Evolutionary conservation across 2,113 vertebrate species (phyloP).

Genomic region (Paralichthys olivaceus): DNA sequence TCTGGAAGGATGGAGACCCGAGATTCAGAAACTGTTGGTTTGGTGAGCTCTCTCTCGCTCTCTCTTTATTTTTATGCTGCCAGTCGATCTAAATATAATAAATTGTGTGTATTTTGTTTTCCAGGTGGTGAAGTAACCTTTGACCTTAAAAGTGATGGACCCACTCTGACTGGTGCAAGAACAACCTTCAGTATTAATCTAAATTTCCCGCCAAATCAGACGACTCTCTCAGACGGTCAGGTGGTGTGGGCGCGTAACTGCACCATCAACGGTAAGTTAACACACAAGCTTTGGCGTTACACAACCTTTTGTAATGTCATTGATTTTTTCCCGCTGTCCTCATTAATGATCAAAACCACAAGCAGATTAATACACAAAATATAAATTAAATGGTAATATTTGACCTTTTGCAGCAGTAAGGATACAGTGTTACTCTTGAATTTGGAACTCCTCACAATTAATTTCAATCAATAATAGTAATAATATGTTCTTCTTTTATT

Average conservation of each 20-base stretch:
- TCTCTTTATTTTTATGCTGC: neutral
- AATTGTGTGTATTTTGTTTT: constrained; percentile 8
- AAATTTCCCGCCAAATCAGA: constrained; percentile 88
- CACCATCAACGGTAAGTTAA: constrained; percentile 84
- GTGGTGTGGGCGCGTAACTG: constrained; percentile 88
- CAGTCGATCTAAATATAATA: neutral
- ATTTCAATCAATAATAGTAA: too few relatives aligned
- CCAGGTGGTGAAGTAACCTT: constrained; percentile 89
- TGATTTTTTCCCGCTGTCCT: neutral
- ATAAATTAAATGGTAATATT: neutral
- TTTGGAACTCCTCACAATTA: too few relatives aligned
- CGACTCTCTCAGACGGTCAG: constrained; percentile 83
- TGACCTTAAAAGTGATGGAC: constrained; percentile 88
- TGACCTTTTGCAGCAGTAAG: too few relatives aligned
- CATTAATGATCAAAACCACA: neutral
- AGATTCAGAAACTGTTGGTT: constrained; percentile 87
- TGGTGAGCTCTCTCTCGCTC: constrained; percentile 75
- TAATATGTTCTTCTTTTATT: neutral
- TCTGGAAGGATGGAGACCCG: constrained; percentile 85
- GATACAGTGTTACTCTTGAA: too few relatives aligned
- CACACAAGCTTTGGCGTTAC: too few relatives aligned
- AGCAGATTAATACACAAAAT: neutral
- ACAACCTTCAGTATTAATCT: constrained; percentile 88
- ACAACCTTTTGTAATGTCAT: neutral
- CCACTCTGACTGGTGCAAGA: constrained; percentile 88